Evolutionary conservation across 2,113 vertebrate genomes (phyloP), one percentile per base, ranked within the genome.

Genomic region (Andinoacara biseriatus): DNA sequence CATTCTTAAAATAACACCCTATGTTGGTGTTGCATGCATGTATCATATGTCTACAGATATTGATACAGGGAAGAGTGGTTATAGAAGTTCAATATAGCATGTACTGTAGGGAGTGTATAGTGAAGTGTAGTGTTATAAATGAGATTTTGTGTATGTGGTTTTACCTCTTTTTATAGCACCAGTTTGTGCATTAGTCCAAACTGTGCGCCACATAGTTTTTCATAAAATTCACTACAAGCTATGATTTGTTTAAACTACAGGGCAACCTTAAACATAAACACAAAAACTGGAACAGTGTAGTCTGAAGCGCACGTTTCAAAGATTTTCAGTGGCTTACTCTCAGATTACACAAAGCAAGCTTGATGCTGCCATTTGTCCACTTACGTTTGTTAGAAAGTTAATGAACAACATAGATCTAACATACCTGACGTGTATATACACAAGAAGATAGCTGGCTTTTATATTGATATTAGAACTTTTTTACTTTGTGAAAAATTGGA

Each of bases 81-180:
- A 26, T 15, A 58, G 22, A 26, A 24, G 57, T 58, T 26, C 6
- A 58, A 15, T 6, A 58, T 13, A 26, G 22, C 57, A 58, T 26
- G 65, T 72, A 72, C 15, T 31, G 46, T 5, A 54, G 1, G 26
- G 26, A n/a, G 52, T 6, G 5, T 54, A 0, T 9, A 72, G 0
- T 52, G 0, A 31, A 52, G 24, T 52, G 43, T 43, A 43, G 10
- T 14, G 26, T 10, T 52, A 31, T 72, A 72, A 52, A 72, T 72
- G 43, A 5, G 46, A 52, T 52, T 52, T 24, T 52, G 26, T 52
- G 46, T 72, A 31, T 43, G 43, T 52, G 65, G 65, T 52, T 52
- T 20, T n/a, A 38, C 9, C 15, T 29, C 18, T 69, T 31, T 13
- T 13, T 20, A 52, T 72, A 72, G n/a, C 49, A 52, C 43, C 20